These are phyloP conservation scores for Chinchilla lanigera DNA, from an alignment of 2,113 vertebrate genomes.

Conservation along the genomic window DNA sequence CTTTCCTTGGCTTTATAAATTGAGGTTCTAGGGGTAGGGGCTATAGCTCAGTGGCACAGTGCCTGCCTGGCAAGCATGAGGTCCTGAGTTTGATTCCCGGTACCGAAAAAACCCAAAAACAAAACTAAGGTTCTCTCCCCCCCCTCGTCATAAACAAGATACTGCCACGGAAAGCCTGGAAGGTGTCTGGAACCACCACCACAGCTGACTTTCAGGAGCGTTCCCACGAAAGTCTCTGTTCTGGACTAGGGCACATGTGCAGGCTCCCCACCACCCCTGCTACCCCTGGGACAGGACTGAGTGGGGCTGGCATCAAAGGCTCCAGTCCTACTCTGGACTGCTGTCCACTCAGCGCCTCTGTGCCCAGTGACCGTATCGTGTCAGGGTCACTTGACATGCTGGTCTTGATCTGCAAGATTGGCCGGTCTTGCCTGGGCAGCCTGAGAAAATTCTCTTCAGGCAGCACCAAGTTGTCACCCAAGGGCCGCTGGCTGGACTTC, in stretches of 20 bases:
- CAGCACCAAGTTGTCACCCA: background rate
- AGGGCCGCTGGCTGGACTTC: background rate
- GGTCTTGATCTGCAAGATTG: background rate
- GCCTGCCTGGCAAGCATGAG: too few relatives aligned
- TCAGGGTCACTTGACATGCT: background rate
- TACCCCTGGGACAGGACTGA: background rate
- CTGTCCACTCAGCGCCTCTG: too few relatives aligned
- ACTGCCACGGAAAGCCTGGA: background rate
- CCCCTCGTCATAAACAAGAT: background rate
- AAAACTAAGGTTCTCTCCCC: background rate
- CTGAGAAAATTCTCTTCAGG: background rate
- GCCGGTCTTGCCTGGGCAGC: background rate
- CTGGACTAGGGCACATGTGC: too few relatives aligned
- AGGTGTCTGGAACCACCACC: too few relatives aligned
- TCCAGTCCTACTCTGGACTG: background rate
- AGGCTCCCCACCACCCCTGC: background rate
- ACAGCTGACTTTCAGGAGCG: rapidly evolving
- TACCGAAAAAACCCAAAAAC: too few relatives aligned
- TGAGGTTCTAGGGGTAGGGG: background rate
- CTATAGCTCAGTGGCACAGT: too few relatives aligned
- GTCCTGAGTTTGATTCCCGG: too few relatives aligned
- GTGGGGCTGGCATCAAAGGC: background rate
- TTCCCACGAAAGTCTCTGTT: background rate
- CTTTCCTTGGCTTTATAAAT: background rate
- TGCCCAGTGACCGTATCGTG: rapidly evolving